Conservation (phyloP, 30 jellyfish, hydroid and myxozoan species). For the Catostylus mosaicus region DNA sequence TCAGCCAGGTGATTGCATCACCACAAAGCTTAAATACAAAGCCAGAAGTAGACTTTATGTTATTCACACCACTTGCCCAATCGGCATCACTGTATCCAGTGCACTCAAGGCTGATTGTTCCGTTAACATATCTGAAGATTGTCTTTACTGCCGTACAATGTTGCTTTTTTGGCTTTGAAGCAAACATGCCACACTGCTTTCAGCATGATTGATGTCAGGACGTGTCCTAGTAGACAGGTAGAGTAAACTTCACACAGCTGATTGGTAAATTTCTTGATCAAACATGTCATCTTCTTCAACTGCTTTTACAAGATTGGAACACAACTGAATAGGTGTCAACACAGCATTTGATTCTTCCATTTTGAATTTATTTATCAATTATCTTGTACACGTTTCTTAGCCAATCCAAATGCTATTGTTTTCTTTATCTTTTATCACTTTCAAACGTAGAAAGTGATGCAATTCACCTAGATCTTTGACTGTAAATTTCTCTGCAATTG, state of each 20-base stretch:
- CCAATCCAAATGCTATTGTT: not conserved
- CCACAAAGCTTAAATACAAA: not conserved
- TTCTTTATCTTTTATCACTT: no score
- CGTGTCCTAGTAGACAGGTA: not conserved
- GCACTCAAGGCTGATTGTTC: conserved; percentile 1
- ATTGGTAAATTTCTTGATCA: conserved; percentile 6
- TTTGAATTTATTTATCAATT: not conserved
- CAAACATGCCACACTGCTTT: not conserved
- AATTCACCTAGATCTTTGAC: not conserved
- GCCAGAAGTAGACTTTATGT: not conserved
- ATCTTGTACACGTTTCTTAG: not conserved
- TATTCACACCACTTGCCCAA: not conserved
- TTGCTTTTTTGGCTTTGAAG: not conserved
- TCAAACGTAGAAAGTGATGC: not conserved
- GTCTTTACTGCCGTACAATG: conserved; percentile 7
- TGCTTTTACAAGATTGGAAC: not conserved
- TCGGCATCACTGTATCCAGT: not conserved
- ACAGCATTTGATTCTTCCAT: not conserved
- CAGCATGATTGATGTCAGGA: conserved; percentile 6
- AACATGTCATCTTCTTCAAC: not conserved
- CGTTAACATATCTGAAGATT: conserved; percentile 5
- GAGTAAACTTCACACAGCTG: not conserved
- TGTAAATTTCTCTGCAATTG: conserved; percentile 19
- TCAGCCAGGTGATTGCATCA: not conserved
- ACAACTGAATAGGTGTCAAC: not conserved